Evolutionary conservation across 2,797 vertebrate genomes (phyloP), one percentile per base, ranked within the genome.

Genomic region (Semaprochilodus insignis): DNA sequence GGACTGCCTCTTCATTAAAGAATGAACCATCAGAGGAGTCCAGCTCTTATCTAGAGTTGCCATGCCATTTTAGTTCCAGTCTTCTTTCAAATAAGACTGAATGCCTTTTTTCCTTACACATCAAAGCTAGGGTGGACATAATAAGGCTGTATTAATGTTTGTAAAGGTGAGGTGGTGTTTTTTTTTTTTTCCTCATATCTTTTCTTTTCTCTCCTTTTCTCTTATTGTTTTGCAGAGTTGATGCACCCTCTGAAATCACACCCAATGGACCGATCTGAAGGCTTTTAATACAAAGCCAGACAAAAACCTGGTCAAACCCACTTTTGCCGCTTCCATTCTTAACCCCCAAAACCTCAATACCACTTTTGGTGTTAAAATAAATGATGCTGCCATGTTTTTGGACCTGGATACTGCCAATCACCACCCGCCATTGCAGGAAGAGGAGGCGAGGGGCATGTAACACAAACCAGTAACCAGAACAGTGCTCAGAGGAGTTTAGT

Each of bases 401-500:
- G 93, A 92, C 92, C 92, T 87, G 94, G 94, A 95, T 92, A 93
- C 94, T 94, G 93, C 93, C 94, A 93, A 93, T 92, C 90, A 90
- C 91, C 92, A 90, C 91, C 90, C 87, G 83, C 88, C 87, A 90
- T 79, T 69, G 81, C 78, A 84, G 80, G 73, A 82, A 67, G 85
- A 92, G 86, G 91, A 71, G 88, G 87, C 83, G 54, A 67, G 74
- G 91, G 87, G 90, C 85, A 59, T 88, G 90, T 91, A 88, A 76
- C 88, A 86, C 80, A 87, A 83, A 79, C 65, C 83, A 85, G 80
- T 88, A 89, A 90, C 88, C 82, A 81, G 90, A 83, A 80, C 63
- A 85, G 87, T 89, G 89, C 74, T 84, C 84, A 86, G 89, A 91
- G 87, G 91, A 92, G 83, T 88, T 44, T 90, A 88, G 82, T 92